Percentiles rank a stretch among this genome's conserved stretches.
Conservation (phyloP, 2,888 invertebrate genomes). For the Platycheirus rosarum region DNA sequence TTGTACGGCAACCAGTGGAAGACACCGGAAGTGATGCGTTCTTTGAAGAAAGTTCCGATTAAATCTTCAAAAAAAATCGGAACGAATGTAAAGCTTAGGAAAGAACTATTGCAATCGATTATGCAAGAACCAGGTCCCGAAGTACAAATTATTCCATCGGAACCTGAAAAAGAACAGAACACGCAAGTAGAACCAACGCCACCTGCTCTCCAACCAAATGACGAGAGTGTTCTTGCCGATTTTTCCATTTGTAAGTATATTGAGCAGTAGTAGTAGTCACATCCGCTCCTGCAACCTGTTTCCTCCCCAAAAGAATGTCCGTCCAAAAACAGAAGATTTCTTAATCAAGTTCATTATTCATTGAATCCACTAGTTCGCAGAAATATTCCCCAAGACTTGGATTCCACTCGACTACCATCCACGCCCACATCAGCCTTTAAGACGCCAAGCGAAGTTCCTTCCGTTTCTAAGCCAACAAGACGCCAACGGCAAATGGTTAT, state of each 20-base stretch:
- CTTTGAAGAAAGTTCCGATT: constrained; percentile 76
- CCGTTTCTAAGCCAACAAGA: not conserved
- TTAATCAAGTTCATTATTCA: too few relatives aligned
- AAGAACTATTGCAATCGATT: too few relatives aligned
- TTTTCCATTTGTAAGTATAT: constrained; percentile 79
- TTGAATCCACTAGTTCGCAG: constrained; percentile 77
- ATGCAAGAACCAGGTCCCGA: not conserved
- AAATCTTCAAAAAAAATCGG: not conserved
- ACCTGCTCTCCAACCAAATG: constrained; percentile 14
- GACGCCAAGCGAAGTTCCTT: not conserved
- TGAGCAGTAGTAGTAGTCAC: too few relatives aligned
- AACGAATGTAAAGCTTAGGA: not conserved
- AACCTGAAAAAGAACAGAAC: not conserved
- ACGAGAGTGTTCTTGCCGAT: constrained; percentile 78
- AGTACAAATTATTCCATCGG: not conserved
- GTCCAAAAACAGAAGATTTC: too few relatives aligned
- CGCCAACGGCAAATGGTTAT: not conserved
- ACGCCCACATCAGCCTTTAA: constrained; percentile 11
- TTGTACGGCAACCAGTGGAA: constrained; percentile 81
- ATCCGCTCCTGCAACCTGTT: too few relatives aligned
- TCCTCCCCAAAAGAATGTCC: too few relatives aligned
- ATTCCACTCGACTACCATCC: constrained; percentile 79
- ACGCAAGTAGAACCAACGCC: not conserved
- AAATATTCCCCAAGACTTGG: constrained; percentile 77
- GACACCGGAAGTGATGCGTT: constrained; percentile 80